Evolutionary conservation across 2,797 vertebrate species (phyloP), one percentile per base, ranked within the genome.

Genomic region (Lepus townsendii): DNA sequence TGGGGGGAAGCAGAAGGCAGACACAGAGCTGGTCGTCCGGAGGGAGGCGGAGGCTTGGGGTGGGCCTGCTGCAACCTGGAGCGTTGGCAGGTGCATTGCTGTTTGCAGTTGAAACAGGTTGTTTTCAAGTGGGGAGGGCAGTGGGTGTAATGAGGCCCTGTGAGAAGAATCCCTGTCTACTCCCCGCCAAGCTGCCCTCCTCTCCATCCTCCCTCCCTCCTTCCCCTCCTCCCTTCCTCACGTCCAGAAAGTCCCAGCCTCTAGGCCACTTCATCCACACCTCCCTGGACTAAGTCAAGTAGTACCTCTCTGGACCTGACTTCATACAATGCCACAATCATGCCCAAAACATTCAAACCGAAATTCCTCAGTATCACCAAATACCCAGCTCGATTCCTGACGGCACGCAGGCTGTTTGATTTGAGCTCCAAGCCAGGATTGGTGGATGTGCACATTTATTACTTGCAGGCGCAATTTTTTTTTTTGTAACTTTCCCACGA

Each of bases 391-490:
- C 47, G 35, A 60, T 82, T 89, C 73, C 54, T 17, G 50, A 3
- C 57, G 24, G 12, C 12, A 68, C 57, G 52, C 0, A 66, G 27
- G 50, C 94, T 62, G 2, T 75, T 90, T 85, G 62, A 92, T 35
- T 76, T 52, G 63, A 93, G 65, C 68, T 78, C 16, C 78, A 91
- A 92, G 76, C 42, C 89, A 66, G 68, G 35, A 52, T 42, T 38
- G n/a, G n/a, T 52, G 57, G 32, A 80, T 52, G 72, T 3, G 2
- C 27, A 8, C 82, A 87, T 72, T 83, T 83, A 65, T 35, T 57
- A 71, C 47, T 76, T 68, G 30, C 83, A 69, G 14, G 35, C 17
- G 8, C 12, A 66, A 14, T 63, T 80, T 91, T 69, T 75, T 38
- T 54, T 54, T 54, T 54, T 19, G 54, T 77, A 88, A 52, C 79